These are phyloP conservation scores for Patella pellucida DNA, from an alignment of 2,888 invertebrate genomes.

Conservation along the genomic window DNA sequence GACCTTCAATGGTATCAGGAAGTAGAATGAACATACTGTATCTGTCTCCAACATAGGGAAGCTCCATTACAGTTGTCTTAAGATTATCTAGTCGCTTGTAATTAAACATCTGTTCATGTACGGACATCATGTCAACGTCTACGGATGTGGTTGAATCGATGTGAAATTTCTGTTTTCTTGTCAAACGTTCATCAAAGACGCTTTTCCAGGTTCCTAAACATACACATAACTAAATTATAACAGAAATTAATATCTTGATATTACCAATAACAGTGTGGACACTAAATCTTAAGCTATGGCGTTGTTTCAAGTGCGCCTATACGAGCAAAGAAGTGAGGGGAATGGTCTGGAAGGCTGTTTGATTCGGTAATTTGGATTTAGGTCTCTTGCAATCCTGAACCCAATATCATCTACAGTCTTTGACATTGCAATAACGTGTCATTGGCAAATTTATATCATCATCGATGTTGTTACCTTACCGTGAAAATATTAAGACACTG, in stretches of 20 bases:
- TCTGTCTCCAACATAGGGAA: constrained; percentile 18
- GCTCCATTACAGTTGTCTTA: constrained; percentile 73
- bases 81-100: not conserved
- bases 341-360: too few species aligned
- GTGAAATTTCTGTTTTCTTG: constrained; percentile 6
- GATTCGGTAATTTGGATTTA: too few species aligned
- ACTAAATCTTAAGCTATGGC: too few species aligned
- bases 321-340: too few species aligned
- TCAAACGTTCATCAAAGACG: constrained; percentile 5
- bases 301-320: too few species aligned
- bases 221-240: constrained; percentile 53
- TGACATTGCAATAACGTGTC: too few species aligned
- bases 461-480: too few species aligned
- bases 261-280: too few species aligned
- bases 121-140: constrained; percentile 9
- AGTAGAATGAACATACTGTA: constrained; percentile 32
- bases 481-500: too few species aligned
- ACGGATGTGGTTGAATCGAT: not conserved
- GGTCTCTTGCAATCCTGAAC: constrained; percentile 61
- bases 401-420: too few species aligned
- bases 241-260: too few species aligned
- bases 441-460: too few species aligned
- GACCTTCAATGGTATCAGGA: constrained; percentile 72
- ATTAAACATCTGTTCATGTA: constrained; percentile 3
- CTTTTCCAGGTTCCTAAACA: constrained; percentile 73